These are phyloP conservation scores for Drosophila nr. medialis DNA, from an alignment of 2,888 invertebrate genomes.

Conservation along the genomic window DNA sequence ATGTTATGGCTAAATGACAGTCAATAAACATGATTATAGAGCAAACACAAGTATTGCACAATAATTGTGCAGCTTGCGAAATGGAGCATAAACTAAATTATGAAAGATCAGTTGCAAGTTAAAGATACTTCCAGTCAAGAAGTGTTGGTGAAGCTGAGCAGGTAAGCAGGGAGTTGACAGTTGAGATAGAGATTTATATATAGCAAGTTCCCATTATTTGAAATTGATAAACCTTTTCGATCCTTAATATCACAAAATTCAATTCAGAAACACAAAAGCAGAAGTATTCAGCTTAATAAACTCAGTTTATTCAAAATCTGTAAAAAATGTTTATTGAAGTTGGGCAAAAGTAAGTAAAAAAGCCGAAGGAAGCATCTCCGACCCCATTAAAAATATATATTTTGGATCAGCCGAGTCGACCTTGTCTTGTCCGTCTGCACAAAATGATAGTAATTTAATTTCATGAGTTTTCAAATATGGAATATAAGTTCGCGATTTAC, in stretches of 20 bases:
- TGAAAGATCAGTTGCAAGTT: neutral
- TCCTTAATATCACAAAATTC: neutral
- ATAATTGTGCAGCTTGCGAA: neutral
- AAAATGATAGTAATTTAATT: neutral
- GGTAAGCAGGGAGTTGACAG: neutral
- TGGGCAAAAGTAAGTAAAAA: neutral
- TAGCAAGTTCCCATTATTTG: neutral
- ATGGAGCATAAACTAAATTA: neutral
- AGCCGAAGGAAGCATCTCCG: neutral
- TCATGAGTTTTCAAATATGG: fast-evolving
- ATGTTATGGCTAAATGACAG: constrained; percentile 13
- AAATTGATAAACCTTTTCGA: neutral
- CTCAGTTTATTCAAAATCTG: too few relatives aligned
- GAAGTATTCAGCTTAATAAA: fast-evolving
- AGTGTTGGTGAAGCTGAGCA: neutral
- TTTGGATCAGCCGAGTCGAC: neutral
- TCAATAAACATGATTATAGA: constrained; percentile 8
- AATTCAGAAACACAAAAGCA: neutral
- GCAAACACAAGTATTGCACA: neutral
- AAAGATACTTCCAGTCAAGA: neutral
- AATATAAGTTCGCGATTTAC: neutral
- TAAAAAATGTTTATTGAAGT: neutral
- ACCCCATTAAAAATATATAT: neutral
- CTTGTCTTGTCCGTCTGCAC: neutral
- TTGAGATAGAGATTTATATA: neutral